Base-by-base conservation (phyloP, 2,888 invertebrate species). In the Ditula angustiorana region DNA sequence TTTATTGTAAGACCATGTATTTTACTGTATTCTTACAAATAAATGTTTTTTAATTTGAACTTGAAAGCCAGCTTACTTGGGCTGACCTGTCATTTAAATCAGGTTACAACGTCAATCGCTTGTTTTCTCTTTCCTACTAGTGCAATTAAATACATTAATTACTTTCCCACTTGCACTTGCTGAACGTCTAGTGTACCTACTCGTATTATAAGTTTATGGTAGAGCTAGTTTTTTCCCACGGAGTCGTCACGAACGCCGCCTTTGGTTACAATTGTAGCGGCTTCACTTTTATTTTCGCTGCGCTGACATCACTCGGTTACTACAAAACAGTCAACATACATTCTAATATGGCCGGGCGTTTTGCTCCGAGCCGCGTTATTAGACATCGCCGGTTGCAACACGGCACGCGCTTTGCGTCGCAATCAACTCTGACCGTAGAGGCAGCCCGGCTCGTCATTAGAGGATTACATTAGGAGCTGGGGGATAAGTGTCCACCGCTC, bases 281-380 rank as follows among this genome's bases (percentile, higher is more conserved):
- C 71, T 74, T 75, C 74, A 77, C 72, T 81, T 75, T 80, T 82
- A 82, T 82, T 82, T 80, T 76, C 69, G 77, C 67, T 49, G 24
- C 49, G 74, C 69, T 84, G 82, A 82, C 82, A 79, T 85, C 82
- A 82, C 71, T 68, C 53, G 62, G 49, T 56, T 67, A 66, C 56
- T 59, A 58, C 70, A n/a, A n/a, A n/a, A n/a, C n/a, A n/a, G n/a
- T n/a, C n/a, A n/a, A n/a, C n/a, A 60, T 67, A 53, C 63, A 11
- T 46, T 58, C 64, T 59, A 59, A 64, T 59, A 64, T 64, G 64
- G 64, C 11, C 16, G 52, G 16, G 16, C 23, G 19, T 52, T 41
- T n/a, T 41, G 50, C 49, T 61, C 41, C 58, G 41, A 30, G 26
- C 26, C 23, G 41, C 44, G 52, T 13, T 33, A 53, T 57, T 57